phyloP scores from a whole-genome alignment of 2,113 vertebrate genomes.

The Neotoma lepida region DNA sequence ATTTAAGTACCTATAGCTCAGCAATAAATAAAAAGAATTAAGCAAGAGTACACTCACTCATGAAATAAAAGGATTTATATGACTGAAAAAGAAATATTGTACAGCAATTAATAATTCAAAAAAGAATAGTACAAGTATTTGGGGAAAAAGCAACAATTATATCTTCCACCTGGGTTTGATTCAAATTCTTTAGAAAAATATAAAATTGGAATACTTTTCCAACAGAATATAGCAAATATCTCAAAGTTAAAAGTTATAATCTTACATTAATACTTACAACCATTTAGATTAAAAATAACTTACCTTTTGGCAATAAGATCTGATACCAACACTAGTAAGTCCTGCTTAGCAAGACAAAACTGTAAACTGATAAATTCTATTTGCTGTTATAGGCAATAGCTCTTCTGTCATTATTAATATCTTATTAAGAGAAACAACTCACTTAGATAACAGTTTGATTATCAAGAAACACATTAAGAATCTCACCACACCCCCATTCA shows the following conservation, averaged over 20 bases:
- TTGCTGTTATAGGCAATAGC: neutral
- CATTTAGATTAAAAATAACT: constrained; percentile 57
- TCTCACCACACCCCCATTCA: neutral
- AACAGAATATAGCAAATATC: neutral
- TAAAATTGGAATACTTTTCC: neutral
- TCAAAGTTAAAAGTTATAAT: constrained; percentile 31
- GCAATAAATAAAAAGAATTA: constrained; percentile 1
- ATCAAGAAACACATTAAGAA: neutral
- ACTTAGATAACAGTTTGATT: neutral
- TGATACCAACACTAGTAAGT: neutral
- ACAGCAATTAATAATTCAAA: neutral
- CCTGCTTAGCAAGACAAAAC: neutral
- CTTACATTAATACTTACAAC: neutral
- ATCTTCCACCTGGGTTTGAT: neutral
- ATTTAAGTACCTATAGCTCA: constrained; percentile 13
- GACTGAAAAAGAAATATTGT: neutral
- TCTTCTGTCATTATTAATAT: neutral
- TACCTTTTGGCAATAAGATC: constrained; percentile 38
- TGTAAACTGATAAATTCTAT: neutral
- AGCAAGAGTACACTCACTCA: neutral
- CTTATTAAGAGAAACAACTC: neutral
- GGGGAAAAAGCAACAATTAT: neutral
- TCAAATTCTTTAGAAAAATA: neutral
- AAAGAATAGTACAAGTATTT: neutral
- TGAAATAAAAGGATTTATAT: neutral